Base-by-base conservation (phyloP, 2,888 invertebrate genomes). In the Mylabris sibirica region DNA sequence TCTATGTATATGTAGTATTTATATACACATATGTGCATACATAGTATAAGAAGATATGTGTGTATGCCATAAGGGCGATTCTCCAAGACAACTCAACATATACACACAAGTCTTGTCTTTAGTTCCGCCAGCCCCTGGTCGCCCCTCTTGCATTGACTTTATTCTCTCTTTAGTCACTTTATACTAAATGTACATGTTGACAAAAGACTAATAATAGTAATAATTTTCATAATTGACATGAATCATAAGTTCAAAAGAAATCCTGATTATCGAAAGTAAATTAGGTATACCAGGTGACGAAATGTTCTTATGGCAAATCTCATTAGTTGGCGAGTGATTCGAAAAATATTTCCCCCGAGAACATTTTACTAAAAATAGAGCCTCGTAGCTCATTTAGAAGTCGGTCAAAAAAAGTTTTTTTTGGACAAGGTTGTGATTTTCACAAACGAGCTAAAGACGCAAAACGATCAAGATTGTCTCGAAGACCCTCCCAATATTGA, bases 101-200 rank as follows among this genome's bases (percentile, higher is more conserved):
- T 22, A n/a, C 3, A 44, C 3, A 53, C 74, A 65, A 64, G 68
- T 70, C 70, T 72, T 66, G 73, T 71, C 72, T 73, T 77, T 77
- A 77, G 76, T 77, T 75, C 77, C 76, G 76, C 77, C 74, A 76
- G 76, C 69, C 72, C 70, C 69, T 69, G 57, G 60, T 65, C 26
- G 22, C 61, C 38, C 63, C 65, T 64, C 62, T 64, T 62, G n/a
- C 44, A n/a, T 4, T 44, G 59, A 70, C 65, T 67, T 66, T 66
- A 69, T 11, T 22, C n/a, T 49, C 49, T 49, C 49, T 49, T 20
- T 11, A 44, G 44, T 44, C 44, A 44, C 3, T 44, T 44, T 17
- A 44, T 44, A 44, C 44, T n/a, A 17, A 44, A 44, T 44, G n/a
- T 44, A 44, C 20, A 49, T 20, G 24, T 53, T 53, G 53, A 49